Percentiles rank a stretch among this genome's conserved stretches.
phyloP scores from a whole-genome alignment of 2,797 vertebrate species.

The Glyptemys insculpta region DNA sequence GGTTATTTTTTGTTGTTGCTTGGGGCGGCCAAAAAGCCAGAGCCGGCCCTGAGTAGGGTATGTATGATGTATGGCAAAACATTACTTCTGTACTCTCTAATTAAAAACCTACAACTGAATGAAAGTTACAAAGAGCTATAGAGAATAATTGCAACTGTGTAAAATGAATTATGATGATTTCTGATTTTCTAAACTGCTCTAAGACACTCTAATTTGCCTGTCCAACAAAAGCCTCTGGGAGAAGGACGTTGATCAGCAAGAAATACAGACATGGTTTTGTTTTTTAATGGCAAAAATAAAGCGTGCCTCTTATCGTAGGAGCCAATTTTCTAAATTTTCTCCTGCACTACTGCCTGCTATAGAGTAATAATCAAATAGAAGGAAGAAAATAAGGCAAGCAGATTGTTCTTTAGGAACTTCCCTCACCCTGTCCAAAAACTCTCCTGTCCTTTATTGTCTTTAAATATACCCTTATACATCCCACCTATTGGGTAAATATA shows the following conservation, averaged over 20 bases:
- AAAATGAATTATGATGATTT: too few relatives aligned
- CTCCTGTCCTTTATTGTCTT: too few relatives aligned
- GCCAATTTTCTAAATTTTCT: background rate
- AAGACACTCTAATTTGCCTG: background rate
- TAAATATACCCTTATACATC: background rate
- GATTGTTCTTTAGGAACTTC: fast-evolving
- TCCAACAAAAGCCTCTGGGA: background rate
- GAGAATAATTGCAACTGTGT: background rate
- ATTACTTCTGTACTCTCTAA: too few relatives aligned
- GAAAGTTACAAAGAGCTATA: background rate
- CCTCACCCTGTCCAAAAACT: background rate
- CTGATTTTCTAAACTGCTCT: too few relatives aligned
- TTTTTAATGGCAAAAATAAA: background rate
- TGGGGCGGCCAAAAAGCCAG: too few relatives aligned
- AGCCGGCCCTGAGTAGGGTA: too few relatives aligned
- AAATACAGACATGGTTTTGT: background rate
- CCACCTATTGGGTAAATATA: too few relatives aligned
- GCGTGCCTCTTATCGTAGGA: background rate
- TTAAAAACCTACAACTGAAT: background rate
- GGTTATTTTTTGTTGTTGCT: too few relatives aligned
- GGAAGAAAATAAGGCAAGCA: background rate
- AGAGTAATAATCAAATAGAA: background rate
- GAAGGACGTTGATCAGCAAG: background rate
- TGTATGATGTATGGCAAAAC: background rate
- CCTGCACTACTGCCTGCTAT: background rate